Conservation (phyloP, 2,113 vertebrate genomes). For the Mirza zaza region DNA sequence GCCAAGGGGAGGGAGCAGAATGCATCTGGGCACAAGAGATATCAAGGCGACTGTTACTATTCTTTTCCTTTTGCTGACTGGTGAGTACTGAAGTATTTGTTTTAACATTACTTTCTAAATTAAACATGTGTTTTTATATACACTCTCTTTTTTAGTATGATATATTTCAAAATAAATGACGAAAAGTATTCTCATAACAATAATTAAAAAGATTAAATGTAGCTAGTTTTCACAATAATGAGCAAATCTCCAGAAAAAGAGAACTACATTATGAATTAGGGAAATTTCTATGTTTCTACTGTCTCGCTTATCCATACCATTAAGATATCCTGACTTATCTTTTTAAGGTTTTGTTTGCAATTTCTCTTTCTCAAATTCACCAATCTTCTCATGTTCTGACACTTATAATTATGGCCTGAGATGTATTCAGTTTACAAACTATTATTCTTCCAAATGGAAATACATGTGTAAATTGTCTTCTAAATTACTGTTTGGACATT, state of each 20-base stretch:
- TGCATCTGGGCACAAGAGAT: neutral
- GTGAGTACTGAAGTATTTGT: neutral
- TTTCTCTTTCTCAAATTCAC: conserved; percentile 19
- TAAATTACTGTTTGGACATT: neutral
- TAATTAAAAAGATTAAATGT: conserved; percentile 11
- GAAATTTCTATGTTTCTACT: neutral
- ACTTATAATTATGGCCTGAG: neutral
- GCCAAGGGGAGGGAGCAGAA: neutral
- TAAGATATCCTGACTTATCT: neutral
- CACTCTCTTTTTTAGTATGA: neutral
- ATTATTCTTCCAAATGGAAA: conserved; percentile 35
- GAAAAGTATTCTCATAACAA: neutral
- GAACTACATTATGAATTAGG: neutral
- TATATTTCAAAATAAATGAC: conserved; percentile 42
- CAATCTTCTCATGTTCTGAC: neutral
- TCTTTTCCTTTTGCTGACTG: neutral
- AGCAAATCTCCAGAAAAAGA: conserved; percentile 17
- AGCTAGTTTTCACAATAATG: conserved; percentile 9
- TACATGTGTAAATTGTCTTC: neutral
- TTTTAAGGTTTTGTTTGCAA: conserved; percentile 6
- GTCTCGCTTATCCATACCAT: neutral
- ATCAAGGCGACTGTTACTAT: neutral
- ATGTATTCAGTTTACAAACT: neutral
- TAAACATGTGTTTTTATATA: neutral
- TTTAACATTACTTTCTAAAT: neutral